A percentile compares a stretch with the other conserved stretches of the same genome.
These are phyloP conservation scores for Lichenostomus cassidix DNA, from an alignment of 2,113 vertebrate genomes.

Conservation along the genomic window DNA sequence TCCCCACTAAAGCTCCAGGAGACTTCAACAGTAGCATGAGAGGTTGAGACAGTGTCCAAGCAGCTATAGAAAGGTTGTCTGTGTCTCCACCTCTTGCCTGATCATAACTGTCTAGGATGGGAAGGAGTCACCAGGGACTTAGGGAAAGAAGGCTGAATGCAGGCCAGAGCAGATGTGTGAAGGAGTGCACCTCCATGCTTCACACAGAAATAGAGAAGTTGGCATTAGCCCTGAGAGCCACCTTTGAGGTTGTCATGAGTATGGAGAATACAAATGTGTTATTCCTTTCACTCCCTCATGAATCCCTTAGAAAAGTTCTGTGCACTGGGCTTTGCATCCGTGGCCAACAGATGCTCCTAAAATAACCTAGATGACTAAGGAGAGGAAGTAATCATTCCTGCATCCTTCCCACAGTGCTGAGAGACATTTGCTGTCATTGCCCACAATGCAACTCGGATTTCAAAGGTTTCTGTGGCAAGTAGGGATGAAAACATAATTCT, in stretches of 20 bases:
- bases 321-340: not conserved
- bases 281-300: not conserved
- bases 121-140: not conserved
- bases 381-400: not conserved
- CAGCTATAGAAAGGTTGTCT: not conserved
- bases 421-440: not conserved
- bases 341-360: not conserved
- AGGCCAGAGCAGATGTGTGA: not conserved
- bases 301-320: not conserved
- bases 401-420: not conserved
- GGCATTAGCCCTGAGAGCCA: not conserved
- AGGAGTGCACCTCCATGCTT: not conserved
- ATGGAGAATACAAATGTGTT: not conserved
- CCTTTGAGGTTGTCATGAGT: not conserved
- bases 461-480: not conserved
- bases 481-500: not conserved
- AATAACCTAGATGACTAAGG: constrained; percentile 1
- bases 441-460: not conserved
- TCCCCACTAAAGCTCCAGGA: not conserved
- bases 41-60: not conserved
- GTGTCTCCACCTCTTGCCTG: not conserved
- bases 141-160: not conserved
- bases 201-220: not conserved
- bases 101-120: not conserved
- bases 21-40: not conserved